Evolutionary conservation across 2,113 vertebrate genomes (phyloP).

Genomic region (Saccopteryx bilineata): DNA sequence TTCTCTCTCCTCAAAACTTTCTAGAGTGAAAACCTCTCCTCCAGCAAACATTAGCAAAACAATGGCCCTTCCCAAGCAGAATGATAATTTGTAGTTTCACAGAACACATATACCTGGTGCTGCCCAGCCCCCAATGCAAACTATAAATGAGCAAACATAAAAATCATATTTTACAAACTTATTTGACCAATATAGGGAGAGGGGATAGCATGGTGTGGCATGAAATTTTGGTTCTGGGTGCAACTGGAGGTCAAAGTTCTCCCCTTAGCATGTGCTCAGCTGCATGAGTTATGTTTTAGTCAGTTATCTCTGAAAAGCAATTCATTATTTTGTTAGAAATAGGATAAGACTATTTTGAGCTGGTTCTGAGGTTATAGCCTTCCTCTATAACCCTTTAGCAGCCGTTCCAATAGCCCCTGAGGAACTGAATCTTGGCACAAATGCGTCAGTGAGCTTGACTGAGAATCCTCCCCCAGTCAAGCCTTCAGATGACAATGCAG

Average conservation of each 20-base stretch:
- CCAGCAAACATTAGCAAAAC: too few relatives aligned
- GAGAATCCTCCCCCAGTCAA: not conserved
- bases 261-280: not conserved
- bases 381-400: not conserved
- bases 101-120: too few relatives aligned
- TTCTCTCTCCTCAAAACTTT: too few relatives aligned
- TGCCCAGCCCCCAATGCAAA: too few relatives aligned
- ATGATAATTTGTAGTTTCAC: too few relatives aligned
- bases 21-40: too few relatives aligned
- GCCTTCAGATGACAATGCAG: not conserved
- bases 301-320: not conserved
- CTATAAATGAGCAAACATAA: too few relatives aligned
- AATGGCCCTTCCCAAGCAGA: too few relatives aligned
- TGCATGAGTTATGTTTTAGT: not conserved
- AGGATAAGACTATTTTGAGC: not conserved
- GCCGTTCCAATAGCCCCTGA: not conserved
- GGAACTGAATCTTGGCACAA: not conserved
- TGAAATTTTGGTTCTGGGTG: not conserved
- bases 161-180: too few relatives aligned
- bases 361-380: not conserved
- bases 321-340: not conserved
- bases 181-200: too few relatives aligned
- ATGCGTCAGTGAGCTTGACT: not conserved
- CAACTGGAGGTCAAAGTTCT: not conserved
- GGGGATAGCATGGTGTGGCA: not conserved